phyloP scores from a whole-genome alignment of 2,888 invertebrate genomes.

The Aphrophora alni region DNA sequence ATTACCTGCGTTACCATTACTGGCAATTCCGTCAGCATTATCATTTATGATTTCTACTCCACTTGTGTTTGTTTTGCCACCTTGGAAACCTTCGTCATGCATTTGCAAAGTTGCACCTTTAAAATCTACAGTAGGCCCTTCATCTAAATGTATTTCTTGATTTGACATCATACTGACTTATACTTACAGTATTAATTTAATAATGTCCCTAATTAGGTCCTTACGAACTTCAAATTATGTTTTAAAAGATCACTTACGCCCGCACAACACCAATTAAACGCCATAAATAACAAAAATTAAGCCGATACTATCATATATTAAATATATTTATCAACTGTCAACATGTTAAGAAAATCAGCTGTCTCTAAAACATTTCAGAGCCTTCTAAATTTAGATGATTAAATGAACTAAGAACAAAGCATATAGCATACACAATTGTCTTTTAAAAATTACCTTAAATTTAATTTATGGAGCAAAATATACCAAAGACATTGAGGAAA shows the following conservation, averaged over 20 bases:
- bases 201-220: not conserved
- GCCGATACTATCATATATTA: not conserved
- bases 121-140: not conserved
- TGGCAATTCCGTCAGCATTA: not conserved
- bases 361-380: not conserved
- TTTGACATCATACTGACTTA: not conserved
- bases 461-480: not conserved
- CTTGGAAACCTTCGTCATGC: not conserved
- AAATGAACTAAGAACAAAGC: not conserved
- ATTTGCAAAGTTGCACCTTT: slow-evolving; percentile 6
- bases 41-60: no score
- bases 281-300: not conserved
- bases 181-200: not conserved
- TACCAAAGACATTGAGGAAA: no score
- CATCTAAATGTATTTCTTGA: slow-evolving; percentile 6
- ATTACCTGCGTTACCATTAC: not conserved
- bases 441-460: not conserved
- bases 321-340: not conserved
- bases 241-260: not conserved
- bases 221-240: not conserved
- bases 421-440: not conserved
- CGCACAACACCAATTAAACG: not conserved
- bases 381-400: not conserved
- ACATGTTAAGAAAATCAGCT: not conserved
- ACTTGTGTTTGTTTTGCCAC: not conserved